A percentile compares a stretch with the other conserved stretches of the same genome.
Evolutionary conservation across 1,140 invertebrate species (phyloP).

Genomic region (Grapholita molesta): DNA sequence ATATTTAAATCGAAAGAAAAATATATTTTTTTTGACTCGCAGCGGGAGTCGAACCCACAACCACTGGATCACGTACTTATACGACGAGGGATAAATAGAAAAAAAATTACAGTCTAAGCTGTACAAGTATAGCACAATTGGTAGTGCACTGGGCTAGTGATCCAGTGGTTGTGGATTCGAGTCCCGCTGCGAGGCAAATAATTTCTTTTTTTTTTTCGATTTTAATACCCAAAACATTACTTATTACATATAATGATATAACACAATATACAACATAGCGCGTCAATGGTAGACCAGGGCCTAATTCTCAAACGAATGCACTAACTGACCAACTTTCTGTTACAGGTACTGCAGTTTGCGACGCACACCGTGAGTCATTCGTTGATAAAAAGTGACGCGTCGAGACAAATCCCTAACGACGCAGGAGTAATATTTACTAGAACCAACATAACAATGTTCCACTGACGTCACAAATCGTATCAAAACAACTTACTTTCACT

Average conservation of each 20-base stretch:
- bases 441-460: not conserved
- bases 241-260: not conserved
- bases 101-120: too few species aligned
- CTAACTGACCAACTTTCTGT: conserved; percentile 50
- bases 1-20: too few species aligned
- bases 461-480: not conserved
- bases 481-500: not conserved
- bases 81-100: too few species aligned
- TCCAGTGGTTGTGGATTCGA: too few species aligned
- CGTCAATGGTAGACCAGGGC: conserved; percentile 31
- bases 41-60: too few species aligned
- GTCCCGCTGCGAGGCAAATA: too few species aligned
- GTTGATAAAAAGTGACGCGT: conserved; percentile 46
- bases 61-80: too few species aligned
- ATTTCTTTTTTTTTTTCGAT: too few species aligned
- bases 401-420: conserved; percentile 36
- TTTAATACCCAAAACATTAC: not conserved
- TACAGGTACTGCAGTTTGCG: conserved; percentile 71
- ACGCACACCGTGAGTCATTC: conserved; percentile 61
- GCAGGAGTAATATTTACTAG: not conserved
- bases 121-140: too few species aligned
- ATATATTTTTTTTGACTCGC: too few species aligned
- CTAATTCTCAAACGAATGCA: conserved; percentile 19
- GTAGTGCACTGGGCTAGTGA: too few species aligned
- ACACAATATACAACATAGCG: conserved; percentile 22